Base-by-base conservation (phyloP, 1,140 invertebrate genomes). In the Watersipora subatra region DNA sequence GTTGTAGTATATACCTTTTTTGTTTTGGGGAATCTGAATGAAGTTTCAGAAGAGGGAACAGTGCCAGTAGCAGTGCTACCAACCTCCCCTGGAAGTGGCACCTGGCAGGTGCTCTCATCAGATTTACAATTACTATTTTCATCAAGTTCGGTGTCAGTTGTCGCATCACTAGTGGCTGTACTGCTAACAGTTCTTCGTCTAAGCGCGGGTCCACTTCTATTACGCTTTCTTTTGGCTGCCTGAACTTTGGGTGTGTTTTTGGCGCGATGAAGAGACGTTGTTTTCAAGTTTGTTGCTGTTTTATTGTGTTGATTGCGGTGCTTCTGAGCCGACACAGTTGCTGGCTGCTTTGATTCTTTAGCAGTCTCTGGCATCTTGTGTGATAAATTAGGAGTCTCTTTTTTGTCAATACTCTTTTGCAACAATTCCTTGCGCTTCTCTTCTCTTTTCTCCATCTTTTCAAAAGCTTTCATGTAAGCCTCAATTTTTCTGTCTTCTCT, bases 401-500 rank as follows among this genome's bases (percentile, higher is more conserved):
- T 34, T 59, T 17, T 61, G 66, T 69, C 66, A 67, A 70, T 73
- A 61, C 71, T 67, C 66, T 72, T 69, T 66, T 77, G 75, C 34
- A 77, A 67, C 25, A 78, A 78, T 69, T 82, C 78, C 68, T 82
- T 82, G 57, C 80, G 75, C 59, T 82, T 71, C 67, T 83, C 81
- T 66, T 82, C 77, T 63, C 78, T 69, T 69, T 80, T 88, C 67
- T 84, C 84, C 78, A 85, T 75, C 67, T 82, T 78, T 69, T 84
- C 83, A 77, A 97, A 92, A 0, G 91, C 90, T 74, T 92, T 91
- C 86, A 97, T 88, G 68, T 93, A 92, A 0, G 92, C 91, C 73
- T 93, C 90, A 84, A 97, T 87, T 81, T 97, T 97, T n/a, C 92
- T 84, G 73, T 97, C 93, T 78, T 97, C 93, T 1, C 92, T 81